Conservation (phyloP, 2,113 vertebrate genomes). For the Ictalurus furcatus region DNA sequence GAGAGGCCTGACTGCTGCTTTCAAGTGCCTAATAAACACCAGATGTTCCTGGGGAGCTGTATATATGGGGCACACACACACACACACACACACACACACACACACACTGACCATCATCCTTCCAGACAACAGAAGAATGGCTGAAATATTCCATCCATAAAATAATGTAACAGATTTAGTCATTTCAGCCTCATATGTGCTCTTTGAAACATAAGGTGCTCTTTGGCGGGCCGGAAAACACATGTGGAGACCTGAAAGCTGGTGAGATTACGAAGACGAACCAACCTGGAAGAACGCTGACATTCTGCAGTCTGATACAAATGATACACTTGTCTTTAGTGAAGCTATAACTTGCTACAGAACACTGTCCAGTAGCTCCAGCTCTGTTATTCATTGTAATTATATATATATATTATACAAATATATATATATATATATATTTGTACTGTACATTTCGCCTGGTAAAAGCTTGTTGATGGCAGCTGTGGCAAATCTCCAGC, state of each 20-base stretch:
- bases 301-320: background rate
- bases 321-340: slow-evolving; percentile 1
- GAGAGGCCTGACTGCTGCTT: slow-evolving; percentile 66
- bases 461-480: slow-evolving; percentile 29
- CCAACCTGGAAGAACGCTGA: background rate
- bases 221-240: background rate
- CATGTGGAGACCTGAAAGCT: background rate
- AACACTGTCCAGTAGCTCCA: background rate
- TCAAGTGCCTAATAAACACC: slow-evolving; percentile 75
- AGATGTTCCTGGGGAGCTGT: slow-evolving; percentile 76
- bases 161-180: slow-evolving; percentile 36
- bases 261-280: background rate
- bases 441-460: background rate
- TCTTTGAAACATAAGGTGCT: slow-evolving; percentile 31
- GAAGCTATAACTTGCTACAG: background rate
- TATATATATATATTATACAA: background rate
- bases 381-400: background rate
- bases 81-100: slow-evolving; percentile 63
- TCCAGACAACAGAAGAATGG: slow-evolving; percentile 61
- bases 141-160: slow-evolving; percentile 53
- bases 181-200: background rate
- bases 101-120: slow-evolving; percentile 61
- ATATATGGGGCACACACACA: slow-evolving; percentile 70
- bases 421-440: no score
- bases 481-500: slow-evolving; percentile 53